Percentiles rank a stretch among this genome's conserved stretches.
These are phyloP conservation scores for Rattus rattus DNA, from an alignment of 2,113 vertebrate species.

Conservation along the genomic window DNA sequence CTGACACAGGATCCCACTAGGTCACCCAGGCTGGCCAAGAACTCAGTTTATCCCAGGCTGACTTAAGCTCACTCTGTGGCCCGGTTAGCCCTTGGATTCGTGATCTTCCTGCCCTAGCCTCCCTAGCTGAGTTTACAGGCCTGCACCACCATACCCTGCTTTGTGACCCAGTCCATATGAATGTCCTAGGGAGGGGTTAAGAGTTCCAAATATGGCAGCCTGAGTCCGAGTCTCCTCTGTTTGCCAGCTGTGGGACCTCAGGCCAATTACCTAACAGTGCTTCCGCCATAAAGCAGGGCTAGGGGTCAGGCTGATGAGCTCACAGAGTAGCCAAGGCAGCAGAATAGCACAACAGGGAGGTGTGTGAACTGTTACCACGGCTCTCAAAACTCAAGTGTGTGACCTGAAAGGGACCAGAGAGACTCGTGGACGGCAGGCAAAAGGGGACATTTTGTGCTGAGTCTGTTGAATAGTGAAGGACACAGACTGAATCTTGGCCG, in stretches of 20 bases:
- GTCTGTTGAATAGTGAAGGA: background rate
- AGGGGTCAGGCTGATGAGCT: fast-evolving
- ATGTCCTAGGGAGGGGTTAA: background rate
- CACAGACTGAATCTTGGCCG: background rate
- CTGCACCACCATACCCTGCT: background rate
- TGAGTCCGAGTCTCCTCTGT: background rate
- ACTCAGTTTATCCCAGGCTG: background rate
- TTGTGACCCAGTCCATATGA: background rate
- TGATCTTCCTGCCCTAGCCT: background rate
- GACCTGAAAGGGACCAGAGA: background rate
- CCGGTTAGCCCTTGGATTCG: background rate
- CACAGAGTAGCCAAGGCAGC: fast-evolving
- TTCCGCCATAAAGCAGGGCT: background rate
- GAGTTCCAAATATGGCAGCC: background rate
- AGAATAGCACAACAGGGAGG: fast-evolving
- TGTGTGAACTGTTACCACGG: background rate
- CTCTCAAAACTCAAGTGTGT: background rate
- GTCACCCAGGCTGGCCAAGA: background rate
- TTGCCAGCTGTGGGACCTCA: background rate
- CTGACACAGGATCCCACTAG: background rate
- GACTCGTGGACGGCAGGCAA: background rate
- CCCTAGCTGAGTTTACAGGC: background rate
- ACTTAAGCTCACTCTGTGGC: background rate
- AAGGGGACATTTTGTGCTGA: background rate
- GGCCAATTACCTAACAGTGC: background rate